Conservation (phyloP, 2,797 vertebrate genomes). For the Molossus alvarezi region DNA sequence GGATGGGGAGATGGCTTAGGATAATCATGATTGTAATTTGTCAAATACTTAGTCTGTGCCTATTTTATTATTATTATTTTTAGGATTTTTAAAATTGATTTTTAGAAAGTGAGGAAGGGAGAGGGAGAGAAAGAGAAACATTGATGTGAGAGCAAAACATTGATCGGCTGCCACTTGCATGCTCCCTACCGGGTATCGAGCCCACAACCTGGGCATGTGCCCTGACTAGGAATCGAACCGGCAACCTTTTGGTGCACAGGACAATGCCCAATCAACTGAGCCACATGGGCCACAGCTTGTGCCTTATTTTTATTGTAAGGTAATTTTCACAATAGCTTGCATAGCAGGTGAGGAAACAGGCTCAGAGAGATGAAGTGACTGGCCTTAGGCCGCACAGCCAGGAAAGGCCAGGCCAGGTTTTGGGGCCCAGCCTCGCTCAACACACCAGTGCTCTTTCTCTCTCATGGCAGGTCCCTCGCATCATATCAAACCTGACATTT, state of each 20-base stretch:
- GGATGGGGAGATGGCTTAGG: not conserved
- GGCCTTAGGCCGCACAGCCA: not conserved
- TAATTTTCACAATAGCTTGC: not conserved
- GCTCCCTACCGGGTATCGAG: too few species aligned
- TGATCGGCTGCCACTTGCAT: too few species aligned
- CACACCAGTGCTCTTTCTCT: too few species aligned
- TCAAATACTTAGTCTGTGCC: not conserved
- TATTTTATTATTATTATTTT: not conserved
- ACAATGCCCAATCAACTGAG: too few species aligned
- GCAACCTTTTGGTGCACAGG: too few species aligned
- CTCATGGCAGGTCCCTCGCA: not conserved
- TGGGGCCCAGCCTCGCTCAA: not conserved
- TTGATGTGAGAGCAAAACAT: too few species aligned
- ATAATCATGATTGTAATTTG: not conserved
- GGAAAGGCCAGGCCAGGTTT: not conserved
- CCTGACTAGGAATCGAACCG: too few species aligned
- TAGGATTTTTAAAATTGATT: too few species aligned
- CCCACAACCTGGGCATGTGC: too few species aligned
- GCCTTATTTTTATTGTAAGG: not conserved
- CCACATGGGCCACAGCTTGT: not conserved
- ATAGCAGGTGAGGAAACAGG: not conserved
- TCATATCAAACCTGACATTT: not conserved
- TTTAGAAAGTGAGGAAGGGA: too few species aligned
- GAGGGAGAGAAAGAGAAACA: too few species aligned
- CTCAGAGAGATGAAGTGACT: not conserved